Conservation (phyloP, 2,888 invertebrate genomes). For the Ichneumoninae sp. region DNA sequence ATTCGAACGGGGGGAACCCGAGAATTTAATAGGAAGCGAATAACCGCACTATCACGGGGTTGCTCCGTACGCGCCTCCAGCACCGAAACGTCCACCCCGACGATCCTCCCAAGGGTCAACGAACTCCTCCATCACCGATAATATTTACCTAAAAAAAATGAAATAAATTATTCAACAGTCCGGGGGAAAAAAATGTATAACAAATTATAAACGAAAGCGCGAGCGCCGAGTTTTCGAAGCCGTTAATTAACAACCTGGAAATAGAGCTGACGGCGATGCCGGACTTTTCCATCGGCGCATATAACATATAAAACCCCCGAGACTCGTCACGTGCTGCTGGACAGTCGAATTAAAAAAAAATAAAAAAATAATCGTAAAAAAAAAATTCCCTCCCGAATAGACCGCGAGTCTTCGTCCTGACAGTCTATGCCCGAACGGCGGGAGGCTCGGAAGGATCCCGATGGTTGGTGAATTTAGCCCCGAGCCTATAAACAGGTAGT, state of each 20-base stretch:
- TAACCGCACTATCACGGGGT: conserved; percentile 14
- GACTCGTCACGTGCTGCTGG: conserved; percentile 20
- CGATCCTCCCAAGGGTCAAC: background rate
- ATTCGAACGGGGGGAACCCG: conserved; percentile 21
- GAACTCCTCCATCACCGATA: conserved; percentile 38
- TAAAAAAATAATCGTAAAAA: background rate
- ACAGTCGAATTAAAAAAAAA: conserved; percentile 16
- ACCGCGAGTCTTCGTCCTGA: background rate
- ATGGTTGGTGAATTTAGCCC: background rate
- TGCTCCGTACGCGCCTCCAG: background rate
- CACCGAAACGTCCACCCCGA: conserved; percentile 7
- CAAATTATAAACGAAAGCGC: background rate
- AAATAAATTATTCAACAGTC: background rate
- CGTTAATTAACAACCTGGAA: conserved; percentile 32
- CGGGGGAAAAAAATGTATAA: background rate
- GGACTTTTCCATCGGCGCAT: conserved; percentile 14
- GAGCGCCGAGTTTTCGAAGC: conserved; percentile 7
- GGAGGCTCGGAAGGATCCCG: background rate
- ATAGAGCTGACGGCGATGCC: conserved; percentile 22
- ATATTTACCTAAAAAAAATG: conserved; percentile 16
- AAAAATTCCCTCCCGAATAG: background rate
- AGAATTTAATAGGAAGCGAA: conserved; percentile 59
- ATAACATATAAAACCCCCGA: background rate
- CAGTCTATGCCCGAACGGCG: background rate
- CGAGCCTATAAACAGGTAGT: conserved; percentile 1